These are phyloP conservation scores for Muntiacus reevesi DNA, from an alignment of 2,113 vertebrate species.

Conservation along the genomic window DNA sequence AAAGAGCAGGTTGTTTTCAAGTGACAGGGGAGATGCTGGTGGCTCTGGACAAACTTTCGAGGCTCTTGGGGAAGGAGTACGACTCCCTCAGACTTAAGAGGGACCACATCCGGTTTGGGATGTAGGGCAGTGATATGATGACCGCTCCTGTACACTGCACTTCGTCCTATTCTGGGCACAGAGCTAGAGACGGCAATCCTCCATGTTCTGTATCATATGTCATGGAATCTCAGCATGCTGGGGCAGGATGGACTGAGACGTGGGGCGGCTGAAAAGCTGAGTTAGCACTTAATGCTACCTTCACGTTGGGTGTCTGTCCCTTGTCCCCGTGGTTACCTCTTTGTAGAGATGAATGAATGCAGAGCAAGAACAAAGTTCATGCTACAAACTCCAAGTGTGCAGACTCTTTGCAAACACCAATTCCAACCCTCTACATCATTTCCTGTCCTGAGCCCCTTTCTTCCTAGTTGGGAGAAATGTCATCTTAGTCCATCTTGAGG, in stretches of 20 bases:
- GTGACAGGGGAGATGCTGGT: too few relatives aligned
- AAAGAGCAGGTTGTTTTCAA: neutral
- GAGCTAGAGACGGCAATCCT: rapidly evolving
- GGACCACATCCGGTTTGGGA: neutral
- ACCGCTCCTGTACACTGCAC: rapidly evolving
- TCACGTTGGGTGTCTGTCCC: neutral
- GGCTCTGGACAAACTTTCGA: neutral
- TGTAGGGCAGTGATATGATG: neutral
- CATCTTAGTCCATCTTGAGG: neutral
- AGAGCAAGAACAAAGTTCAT: neutral
- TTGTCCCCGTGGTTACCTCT: neutral
- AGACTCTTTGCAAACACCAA: neutral
- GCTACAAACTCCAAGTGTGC: neutral
- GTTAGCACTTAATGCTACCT: neutral
- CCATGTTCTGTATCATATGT: rapidly evolving
- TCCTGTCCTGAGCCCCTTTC: neutral
- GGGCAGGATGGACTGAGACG: neutral
- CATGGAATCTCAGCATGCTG: neutral
- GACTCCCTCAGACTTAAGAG: neutral
- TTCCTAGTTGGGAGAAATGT: neutral
- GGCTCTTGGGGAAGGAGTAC: neutral
- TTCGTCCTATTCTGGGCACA: neutral
- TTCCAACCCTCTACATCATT: neutral
- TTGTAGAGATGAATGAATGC: neutral
- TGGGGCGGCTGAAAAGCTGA: neutral